phyloP scores from a whole-genome alignment of 1,140 invertebrate species.

The Mycetomoellerius zeteki region DNA sequence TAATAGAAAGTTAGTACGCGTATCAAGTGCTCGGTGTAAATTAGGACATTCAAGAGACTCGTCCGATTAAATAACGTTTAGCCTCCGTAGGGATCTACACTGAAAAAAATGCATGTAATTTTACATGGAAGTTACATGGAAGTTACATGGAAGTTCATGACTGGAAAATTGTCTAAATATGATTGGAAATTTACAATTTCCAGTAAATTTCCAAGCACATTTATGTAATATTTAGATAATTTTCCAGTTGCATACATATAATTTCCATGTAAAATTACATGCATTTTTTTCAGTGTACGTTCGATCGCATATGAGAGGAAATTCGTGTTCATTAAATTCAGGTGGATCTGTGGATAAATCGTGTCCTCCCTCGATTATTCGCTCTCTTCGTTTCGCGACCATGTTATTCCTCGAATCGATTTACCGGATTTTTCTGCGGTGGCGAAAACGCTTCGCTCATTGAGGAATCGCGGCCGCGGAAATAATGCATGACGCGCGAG shows the following conservation, averaged over 20 bases:
- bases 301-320: not conserved
- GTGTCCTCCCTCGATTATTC: not conserved
- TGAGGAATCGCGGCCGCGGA: conserved; percentile 21
- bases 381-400: not conserved
- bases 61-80: not conserved
- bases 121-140: too few species aligned
- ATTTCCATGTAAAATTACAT: too few species aligned
- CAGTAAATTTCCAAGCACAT: too few species aligned
- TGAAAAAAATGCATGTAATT: too few species aligned
- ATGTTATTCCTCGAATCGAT: not conserved
- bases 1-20: too few species aligned
- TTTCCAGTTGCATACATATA: too few species aligned
- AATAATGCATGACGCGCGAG: conserved; percentile 26
- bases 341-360: not conserved
- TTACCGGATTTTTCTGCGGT: conserved; percentile 6
- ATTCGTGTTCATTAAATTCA: not conserved
- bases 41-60: not conserved
- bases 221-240: too few species aligned
- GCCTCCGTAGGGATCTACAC: not conserved
- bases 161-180: too few species aligned
- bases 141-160: too few species aligned
- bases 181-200: too few species aligned
- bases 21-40: too few species aligned
- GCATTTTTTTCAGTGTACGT: too few species aligned
- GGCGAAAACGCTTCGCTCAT: not conserved